Percentiles rank a stretch among this genome's conserved stretches.
Conservation (phyloP, 2,797 vertebrate species). For the Enteromius treurensis region DNA sequence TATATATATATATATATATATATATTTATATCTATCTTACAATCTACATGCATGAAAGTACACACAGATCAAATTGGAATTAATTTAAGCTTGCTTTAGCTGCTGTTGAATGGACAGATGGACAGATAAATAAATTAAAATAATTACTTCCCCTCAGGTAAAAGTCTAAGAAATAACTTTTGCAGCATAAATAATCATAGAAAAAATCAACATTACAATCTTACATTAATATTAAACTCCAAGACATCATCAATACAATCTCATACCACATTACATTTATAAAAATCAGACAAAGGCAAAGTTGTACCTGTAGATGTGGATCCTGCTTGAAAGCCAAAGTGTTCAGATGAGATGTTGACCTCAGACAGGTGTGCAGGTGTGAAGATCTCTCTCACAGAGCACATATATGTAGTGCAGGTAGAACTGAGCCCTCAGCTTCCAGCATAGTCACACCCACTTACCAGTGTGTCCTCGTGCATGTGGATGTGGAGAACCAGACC, state of each 20-base stretch:
- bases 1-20: background rate
- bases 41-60: background rate
- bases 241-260: background rate
- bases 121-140: background rate
- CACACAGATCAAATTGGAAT: background rate
- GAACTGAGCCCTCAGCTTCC: conserved; percentile 44
- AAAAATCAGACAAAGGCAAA: conserved; percentile 2
- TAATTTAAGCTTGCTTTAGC: background rate
- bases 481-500: conserved; percentile 50
- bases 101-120: background rate
- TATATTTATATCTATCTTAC: background rate
- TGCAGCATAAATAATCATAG: background rate
- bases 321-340: conserved; percentile 58
- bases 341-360: conserved; percentile 46
- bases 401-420: conserved; percentile 75
- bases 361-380: conserved; percentile 65
- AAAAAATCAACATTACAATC: background rate
- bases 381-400: conserved; percentile 59
- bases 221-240: conserved; percentile 4
- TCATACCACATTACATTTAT: background rate
- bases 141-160: background rate
- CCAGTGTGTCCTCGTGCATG: conserved; percentile 50
- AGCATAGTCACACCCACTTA: conserved; percentile 53
- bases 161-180: background rate
- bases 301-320: conserved; percentile 72